These are phyloP conservation scores for Sipha maydis DNA, from an alignment of 2,888 invertebrate species.

Conservation along the genomic window DNA sequence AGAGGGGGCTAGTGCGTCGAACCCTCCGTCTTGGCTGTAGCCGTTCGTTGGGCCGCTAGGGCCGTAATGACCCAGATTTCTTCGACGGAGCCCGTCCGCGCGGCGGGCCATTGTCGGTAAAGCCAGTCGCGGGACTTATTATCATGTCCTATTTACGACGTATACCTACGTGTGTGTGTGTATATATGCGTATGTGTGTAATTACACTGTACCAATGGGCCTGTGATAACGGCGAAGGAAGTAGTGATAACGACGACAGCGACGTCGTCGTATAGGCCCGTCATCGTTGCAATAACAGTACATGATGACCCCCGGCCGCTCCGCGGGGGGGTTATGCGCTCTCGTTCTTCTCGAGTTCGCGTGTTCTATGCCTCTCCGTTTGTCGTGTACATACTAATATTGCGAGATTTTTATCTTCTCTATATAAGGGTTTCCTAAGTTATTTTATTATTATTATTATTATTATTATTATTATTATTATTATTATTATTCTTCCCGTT, in stretches of 20 bases:
- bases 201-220: constrained; percentile 4
- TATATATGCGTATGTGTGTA: neutral
- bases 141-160: constrained; percentile 35
- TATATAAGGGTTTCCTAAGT: neutral
- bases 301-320: neutral
- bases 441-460: neutral
- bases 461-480: neutral
- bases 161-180: neutral
- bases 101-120: neutral
- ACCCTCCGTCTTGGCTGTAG: neutral
- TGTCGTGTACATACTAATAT: too few species aligned
- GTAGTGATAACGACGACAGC: constrained; percentile 41
- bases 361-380: neutral
- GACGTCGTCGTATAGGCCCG: neutral
- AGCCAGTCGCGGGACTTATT: constrained; percentile 36
- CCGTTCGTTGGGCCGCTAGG: neutral
- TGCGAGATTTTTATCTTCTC: neutral
- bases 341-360: neutral
- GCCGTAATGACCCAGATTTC: constrained; percentile 36
- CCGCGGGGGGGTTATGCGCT: neutral
- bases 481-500: neutral
- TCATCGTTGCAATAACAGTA: neutral
- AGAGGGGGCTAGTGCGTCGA: neutral
- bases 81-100: neutral
- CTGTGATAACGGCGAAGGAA: constrained; percentile 42